A percentile compares a stretch with the other conserved stretches of the same genome.
These are phyloP conservation scores for Pardosa pseudoannulata DNA, from an alignment of 2,888 invertebrate genomes.

Conservation along the genomic window DNA sequence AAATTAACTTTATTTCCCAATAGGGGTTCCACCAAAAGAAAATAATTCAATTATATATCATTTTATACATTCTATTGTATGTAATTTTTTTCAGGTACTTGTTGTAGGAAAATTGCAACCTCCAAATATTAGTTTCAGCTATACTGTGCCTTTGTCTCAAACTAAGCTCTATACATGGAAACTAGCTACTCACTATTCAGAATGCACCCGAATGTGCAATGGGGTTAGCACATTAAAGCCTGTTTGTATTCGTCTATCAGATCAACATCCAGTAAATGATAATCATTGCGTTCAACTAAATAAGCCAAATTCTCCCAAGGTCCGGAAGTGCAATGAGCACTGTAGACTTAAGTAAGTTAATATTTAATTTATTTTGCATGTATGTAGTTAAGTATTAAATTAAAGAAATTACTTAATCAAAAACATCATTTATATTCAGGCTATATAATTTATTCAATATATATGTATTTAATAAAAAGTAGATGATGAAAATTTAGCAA, in stretches of 20 bases:
- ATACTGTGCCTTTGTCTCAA: conserved; percentile 79
- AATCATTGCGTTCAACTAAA: conserved; percentile 79
- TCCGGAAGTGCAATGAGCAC: conserved; percentile 81
- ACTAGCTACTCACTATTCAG: conserved; percentile 81
- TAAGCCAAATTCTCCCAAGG: conserved; percentile 80
- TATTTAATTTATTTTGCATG: conserved; percentile 24
- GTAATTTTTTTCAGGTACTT: conserved; percentile 79
- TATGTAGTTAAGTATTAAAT: too few relatives aligned
- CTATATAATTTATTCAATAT: too few relatives aligned
- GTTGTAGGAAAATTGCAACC: conserved; percentile 83
- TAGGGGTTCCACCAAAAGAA: too few relatives aligned
- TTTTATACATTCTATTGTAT: neutral
- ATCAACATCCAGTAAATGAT: conserved; percentile 80
- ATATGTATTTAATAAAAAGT: too few relatives aligned
- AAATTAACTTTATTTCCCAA: too few relatives aligned
- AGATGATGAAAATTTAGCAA: too few relatives aligned
- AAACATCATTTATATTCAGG: too few relatives aligned
- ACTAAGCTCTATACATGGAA: conserved; percentile 81
- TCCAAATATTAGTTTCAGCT: conserved; percentile 84
- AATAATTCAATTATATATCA: too few relatives aligned
- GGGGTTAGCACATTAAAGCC: conserved; percentile 80
- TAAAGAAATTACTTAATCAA: too few relatives aligned
- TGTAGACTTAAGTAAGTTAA: conserved; percentile 81
- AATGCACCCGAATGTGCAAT: conserved; percentile 82
- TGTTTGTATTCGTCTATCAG: conserved; percentile 79